Evolutionary conservation across 2,797 vertebrate genomes (phyloP).

Genomic region (Pipistrellus nathusii): DNA sequence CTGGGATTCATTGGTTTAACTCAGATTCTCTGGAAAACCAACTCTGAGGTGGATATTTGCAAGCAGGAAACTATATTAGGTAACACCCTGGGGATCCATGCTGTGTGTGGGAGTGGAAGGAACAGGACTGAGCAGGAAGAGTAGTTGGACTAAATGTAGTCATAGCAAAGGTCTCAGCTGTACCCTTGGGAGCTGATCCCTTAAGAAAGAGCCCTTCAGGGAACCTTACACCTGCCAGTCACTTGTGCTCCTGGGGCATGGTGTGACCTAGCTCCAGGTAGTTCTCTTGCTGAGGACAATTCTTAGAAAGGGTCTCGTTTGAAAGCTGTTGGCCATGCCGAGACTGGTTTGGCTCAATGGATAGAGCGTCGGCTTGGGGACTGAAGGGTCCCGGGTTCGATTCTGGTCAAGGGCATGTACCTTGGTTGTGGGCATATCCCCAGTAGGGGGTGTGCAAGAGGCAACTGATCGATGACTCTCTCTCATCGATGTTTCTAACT

Average conservation of each 20-base stretch:
- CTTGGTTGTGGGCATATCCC: no score
- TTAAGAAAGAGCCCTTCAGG: background rate
- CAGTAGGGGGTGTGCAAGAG: no score
- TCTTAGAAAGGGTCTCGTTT: background rate
- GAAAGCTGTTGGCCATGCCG: background rate
- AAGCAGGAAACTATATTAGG: background rate
- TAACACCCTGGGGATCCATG: background rate
- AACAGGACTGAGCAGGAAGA: conserved; percentile 8
- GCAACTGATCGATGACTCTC: no score
- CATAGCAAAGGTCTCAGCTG: background rate
- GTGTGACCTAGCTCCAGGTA: background rate
- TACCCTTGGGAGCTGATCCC: background rate
- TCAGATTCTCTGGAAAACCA: conserved; percentile 44
- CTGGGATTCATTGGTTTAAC: background rate
- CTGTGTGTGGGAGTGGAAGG: background rate
- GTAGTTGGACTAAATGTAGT: conserved; percentile 10
- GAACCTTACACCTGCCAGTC: background rate
- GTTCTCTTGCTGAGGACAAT: background rate
- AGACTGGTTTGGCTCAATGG: no score
- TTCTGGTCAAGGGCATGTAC: no score
- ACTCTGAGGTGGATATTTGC: conserved; percentile 3
- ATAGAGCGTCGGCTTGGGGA: no score
- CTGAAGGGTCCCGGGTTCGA: no score
- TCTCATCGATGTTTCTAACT: no score
- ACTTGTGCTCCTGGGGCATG: background rate